Percentiles rank a stretch among this genome's conserved stretches.
These are phyloP conservation scores for Phainopepla nitens DNA, from an alignment of 2,113 vertebrate genomes.

Conservation along the genomic window DNA sequence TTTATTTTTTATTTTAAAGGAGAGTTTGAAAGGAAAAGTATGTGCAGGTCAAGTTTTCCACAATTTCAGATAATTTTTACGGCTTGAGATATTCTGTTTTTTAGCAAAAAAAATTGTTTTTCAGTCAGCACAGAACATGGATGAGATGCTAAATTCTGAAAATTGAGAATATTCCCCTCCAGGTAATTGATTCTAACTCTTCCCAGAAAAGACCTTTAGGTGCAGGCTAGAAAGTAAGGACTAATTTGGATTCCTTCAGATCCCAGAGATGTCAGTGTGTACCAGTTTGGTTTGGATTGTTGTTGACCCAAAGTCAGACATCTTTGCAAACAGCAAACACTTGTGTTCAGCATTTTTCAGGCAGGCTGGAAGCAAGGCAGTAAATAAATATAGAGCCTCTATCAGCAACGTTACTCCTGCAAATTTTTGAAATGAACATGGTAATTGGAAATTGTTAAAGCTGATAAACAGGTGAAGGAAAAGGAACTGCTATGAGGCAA, in stretches of 20 bases:
- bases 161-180: neutral
- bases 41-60: neutral
- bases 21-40: neutral
- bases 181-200: neutral
- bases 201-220: neutral
- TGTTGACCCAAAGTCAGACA: neutral
- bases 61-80: neutral
- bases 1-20: neutral
- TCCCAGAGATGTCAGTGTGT: neutral
- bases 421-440: neutral
- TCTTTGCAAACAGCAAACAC: neutral
- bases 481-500: neutral
- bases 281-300: neutral
- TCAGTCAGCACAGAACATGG: neutral
- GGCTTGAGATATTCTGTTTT: neutral
- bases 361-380: neutral
- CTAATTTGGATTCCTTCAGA: neutral
- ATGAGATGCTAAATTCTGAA: neutral
- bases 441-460: slow-evolving; percentile 18
- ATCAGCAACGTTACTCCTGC: neutral
- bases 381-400: neutral
- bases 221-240: neutral
- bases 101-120: neutral
- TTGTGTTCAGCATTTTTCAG: neutral
- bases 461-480: neutral